These are phyloP conservation scores for Stichopus chloronotus DNA, from an alignment of 35 echinoderm and acorn worm genomes.

Conservation along the genomic window DNA sequence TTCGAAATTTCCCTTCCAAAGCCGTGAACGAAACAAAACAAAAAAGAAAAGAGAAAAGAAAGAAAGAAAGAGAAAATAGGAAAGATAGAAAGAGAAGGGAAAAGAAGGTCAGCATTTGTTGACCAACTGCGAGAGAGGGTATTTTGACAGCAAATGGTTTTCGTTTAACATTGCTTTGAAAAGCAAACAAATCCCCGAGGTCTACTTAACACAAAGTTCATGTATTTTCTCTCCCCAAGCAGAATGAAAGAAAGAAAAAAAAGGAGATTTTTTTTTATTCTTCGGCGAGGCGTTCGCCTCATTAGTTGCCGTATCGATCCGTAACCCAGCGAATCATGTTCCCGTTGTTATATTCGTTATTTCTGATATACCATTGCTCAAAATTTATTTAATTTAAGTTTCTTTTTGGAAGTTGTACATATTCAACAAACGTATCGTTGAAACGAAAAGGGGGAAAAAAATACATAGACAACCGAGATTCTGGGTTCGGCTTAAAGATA, in stretches of 20 bases:
- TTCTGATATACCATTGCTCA: slow-evolving; percentile 36
- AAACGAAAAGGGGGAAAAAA: neutral
- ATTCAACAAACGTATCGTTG: slow-evolving; percentile 2
- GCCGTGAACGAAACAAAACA: neutral
- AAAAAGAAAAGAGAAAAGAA: no score
- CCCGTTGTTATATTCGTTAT: slow-evolving; percentile 8
- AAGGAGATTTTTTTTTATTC: neutral
- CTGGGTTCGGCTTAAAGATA: neutral
- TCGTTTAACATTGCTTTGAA: slow-evolving; percentile 23
- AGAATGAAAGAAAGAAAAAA: neutral
- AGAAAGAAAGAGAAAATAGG: no score
- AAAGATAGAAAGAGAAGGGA: no score
- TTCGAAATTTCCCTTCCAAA: neutral
- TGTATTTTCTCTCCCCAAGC: neutral
- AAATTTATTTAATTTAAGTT: slow-evolving; percentile 53
- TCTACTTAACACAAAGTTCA: slow-evolving; percentile 55
- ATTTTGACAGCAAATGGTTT: slow-evolving; percentile 60
- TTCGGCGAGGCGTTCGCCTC: slow-evolving; percentile 47
- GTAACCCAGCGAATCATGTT: slow-evolving; percentile 7
- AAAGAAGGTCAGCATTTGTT: slow-evolving; percentile 55
- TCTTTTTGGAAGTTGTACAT: slow-evolving; percentile 11
- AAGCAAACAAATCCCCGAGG: slow-evolving; percentile 59
- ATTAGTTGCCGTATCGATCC: slow-evolving; percentile 56
- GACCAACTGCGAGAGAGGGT: slow-evolving; percentile 31
- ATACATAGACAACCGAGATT: neutral